Evolutionary conservation across 2,113 vertebrate species (phyloP).

Genomic region (Eolophus roseicapilla): DNA sequence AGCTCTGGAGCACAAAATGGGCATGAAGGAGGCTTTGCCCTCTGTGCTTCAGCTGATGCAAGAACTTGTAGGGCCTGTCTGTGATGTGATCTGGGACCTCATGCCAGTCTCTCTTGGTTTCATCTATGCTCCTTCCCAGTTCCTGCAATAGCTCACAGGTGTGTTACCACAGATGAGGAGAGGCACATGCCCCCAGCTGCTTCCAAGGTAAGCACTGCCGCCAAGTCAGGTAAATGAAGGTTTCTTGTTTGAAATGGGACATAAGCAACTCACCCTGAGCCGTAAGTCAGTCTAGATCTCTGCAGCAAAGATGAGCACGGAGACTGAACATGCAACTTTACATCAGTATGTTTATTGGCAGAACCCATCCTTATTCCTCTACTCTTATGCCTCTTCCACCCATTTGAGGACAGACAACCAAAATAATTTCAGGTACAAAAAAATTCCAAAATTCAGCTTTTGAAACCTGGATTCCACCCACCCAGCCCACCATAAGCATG

Average conservation of each 20-base stretch:
- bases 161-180: not conserved
- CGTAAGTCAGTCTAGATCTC: not conserved
- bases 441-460: not conserved
- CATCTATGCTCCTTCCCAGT: not conserved
- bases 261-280: not conserved
- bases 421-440: not conserved
- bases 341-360: not conserved
- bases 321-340: not conserved
- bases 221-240: not conserved
- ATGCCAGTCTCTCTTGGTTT: not conserved
- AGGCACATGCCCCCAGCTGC: not conserved
- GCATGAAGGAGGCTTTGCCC: not conserved
- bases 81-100: not conserved
- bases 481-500: not conserved
- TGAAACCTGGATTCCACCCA: not conserved
- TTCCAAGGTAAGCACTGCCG: not conserved
- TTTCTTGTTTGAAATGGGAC: not conserved
- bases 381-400: not conserved
- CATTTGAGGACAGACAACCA: not conserved
- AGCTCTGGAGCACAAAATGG: not conserved
- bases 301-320: not conserved
- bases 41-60: rapidly evolving
- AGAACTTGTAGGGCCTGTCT: not conserved
- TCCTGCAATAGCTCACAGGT: not conserved
- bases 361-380: not conserved